A percentile compares a stretch with the other conserved stretches of the same genome.
Evolutionary conservation across 2,113 vertebrate species (phyloP).

Genomic region (Thalassarche chlororhynchos): DNA sequence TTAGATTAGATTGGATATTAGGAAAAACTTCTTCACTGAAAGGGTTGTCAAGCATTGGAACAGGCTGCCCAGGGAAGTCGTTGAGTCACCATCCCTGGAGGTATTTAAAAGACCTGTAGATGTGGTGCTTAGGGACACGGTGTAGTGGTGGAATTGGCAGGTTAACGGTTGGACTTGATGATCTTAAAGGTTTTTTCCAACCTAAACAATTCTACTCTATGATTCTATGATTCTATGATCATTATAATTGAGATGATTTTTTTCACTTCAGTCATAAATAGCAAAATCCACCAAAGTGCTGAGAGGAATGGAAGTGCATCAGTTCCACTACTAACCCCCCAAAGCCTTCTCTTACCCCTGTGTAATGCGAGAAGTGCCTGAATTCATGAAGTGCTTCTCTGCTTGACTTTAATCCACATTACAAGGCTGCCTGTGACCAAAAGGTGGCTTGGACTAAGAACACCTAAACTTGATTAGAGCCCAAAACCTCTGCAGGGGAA

Average conservation of each 20-base stretch:
- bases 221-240: too few relatives aligned
- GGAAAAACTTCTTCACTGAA: too few relatives aligned
- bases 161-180: too few relatives aligned
- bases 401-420: background rate
- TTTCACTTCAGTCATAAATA: background rate
- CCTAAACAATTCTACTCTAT: too few relatives aligned
- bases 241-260: constrained; percentile 2
- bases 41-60: too few relatives aligned
- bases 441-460: background rate
- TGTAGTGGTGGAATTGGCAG: too few relatives aligned
- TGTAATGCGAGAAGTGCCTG: background rate
- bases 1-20: too few relatives aligned
- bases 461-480: background rate
- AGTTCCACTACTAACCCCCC: background rate
- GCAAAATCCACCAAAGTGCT: background rate
- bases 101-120: too few relatives aligned
- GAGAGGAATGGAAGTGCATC: background rate
- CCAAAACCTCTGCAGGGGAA: background rate
- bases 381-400: background rate
- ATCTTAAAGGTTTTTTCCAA: too few relatives aligned
- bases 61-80: too few relatives aligned
- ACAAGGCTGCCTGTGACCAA: background rate
- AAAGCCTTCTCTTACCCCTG: background rate
- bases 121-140: too few relatives aligned
- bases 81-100: too few relatives aligned